Base-by-base conservation (phyloP, 2,888 invertebrate species). In the Alsophila aescularia region DNA sequence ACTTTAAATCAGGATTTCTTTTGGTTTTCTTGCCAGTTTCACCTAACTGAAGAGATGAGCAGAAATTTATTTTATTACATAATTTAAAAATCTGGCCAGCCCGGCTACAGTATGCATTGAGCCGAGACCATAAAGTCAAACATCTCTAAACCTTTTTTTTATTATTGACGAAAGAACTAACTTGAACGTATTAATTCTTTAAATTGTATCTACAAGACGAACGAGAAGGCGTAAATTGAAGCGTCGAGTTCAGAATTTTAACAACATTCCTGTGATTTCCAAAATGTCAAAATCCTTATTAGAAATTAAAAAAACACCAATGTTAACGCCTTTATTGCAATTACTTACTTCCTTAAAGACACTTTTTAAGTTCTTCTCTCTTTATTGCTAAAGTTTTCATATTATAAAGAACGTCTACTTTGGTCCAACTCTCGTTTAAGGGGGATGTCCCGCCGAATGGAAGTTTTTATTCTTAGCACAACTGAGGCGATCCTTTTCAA, bases 371-470 rank as follows among this genome's bases (percentile, higher is more conserved):
- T 71, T 71, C 75, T 77, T 68, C 53, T 58, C 72, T 66, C 69
- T 66, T 79, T 77, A 83, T 71, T 71, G 79, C 69, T 67, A 62
- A 85, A 85, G 63, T 85, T 85, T 85, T 79, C 79, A 69, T 83
- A 83, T 83, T 79, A 83, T 71, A 66, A 69, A 69, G 72, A 76
- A 73, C 67, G 70, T n/a, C 74, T 71, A 73, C 75, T 76, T 77
- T 76, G 68, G 73, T 72, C 56, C 66, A 73, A 76, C 65, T 72
- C 69, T 58, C 69, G 62, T 73, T 76, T 75, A 70, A 76, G 70
- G 40, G 54, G 50, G 45, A 34, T 45, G 50, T 50, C 45, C 18
- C 40, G 10, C n/a, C 37, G 37, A 67, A 67, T 66, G 54, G 60
- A 68, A 60, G 62, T 68, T 69, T 65, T 62, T 57, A 66, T 69